phyloP scores from a whole-genome alignment of 2,113 vertebrate genomes.

The Corythornis cristatus region DNA sequence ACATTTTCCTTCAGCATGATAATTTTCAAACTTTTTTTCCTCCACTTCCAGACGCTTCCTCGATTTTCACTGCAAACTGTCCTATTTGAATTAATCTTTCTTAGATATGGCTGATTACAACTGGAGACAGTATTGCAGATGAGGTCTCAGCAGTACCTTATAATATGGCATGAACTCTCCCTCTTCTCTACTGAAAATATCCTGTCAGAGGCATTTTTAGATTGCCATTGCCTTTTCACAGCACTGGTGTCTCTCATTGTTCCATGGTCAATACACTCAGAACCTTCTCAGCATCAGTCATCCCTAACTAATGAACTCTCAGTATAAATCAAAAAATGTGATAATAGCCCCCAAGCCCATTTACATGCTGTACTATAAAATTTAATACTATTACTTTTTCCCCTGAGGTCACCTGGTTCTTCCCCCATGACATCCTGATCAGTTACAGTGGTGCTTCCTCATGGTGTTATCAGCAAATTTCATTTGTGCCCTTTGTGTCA shows the following conservation, averaged over 20 bases:
- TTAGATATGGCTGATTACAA: conserved; percentile 30
- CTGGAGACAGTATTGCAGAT: background rate
- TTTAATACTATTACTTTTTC: conserved; percentile 2
- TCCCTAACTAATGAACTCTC: conserved; percentile 10
- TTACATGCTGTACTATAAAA: background rate
- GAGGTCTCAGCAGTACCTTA: background rate
- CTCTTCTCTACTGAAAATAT: background rate
- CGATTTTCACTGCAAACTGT: background rate
- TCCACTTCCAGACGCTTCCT: background rate
- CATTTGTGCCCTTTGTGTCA: background rate
- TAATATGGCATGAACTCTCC: background rate
- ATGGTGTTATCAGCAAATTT: background rate
- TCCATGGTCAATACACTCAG: background rate
- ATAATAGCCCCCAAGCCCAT: background rate
- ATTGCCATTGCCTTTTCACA: background rate
- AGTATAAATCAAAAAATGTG: background rate
- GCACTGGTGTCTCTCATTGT: conserved; percentile 1
- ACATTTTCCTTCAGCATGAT: background rate
- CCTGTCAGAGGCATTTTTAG: background rate
- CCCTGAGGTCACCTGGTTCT: background rate
- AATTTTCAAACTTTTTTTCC: background rate
- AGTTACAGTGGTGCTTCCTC: background rate
- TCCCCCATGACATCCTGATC: background rate
- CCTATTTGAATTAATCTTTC: background rate
- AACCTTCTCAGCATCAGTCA: background rate